Evolutionary conservation across 2,888 invertebrate species (phyloP).

Genomic region (Myopa testacea): DNA sequence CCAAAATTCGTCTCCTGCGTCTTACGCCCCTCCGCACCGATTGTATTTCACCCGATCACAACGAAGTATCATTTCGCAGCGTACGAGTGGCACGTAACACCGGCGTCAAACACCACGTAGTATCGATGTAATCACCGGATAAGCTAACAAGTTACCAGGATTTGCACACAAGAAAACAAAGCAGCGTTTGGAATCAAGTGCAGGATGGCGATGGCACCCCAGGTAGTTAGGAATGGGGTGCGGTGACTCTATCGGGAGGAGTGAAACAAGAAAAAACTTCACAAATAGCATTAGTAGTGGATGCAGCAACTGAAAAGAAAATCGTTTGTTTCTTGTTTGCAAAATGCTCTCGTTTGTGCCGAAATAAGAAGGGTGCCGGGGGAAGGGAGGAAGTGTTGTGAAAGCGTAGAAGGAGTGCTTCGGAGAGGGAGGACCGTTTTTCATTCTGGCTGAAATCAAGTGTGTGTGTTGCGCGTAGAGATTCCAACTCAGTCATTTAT

Average conservation of each 20-base stretch:
- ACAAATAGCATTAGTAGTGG: background rate
- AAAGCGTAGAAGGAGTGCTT: too few relatives aligned
- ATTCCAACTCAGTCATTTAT: too few relatives aligned
- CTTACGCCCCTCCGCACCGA: too few relatives aligned
- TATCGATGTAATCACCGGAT: conserved; percentile 69
- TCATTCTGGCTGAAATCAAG: background rate
- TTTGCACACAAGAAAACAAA: conserved; percentile 56
- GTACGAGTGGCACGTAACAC: conserved; percentile 23
- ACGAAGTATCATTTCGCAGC: conserved; percentile 5
- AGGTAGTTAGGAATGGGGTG: background rate
- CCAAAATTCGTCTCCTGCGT: too few relatives aligned
- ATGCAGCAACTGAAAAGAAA: background rate
- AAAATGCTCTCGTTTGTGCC: too few relatives aligned
- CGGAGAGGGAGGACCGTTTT: too few relatives aligned
- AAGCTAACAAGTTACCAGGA: conserved; percentile 68
- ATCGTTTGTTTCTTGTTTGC: too few relatives aligned
- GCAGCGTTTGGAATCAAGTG: background rate
- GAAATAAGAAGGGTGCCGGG: too few relatives aligned
- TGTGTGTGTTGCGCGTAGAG: too few relatives aligned
- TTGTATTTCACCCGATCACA: too few relatives aligned
- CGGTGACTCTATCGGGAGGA: too few relatives aligned
- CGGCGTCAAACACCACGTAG: conserved; percentile 61
- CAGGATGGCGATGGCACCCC: background rate
- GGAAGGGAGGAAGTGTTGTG: too few relatives aligned
- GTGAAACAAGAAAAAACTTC: background rate